Evolutionary conservation across 2,888 invertebrate genomes (phyloP).

Genomic region (Tiliacea citrago): DNA sequence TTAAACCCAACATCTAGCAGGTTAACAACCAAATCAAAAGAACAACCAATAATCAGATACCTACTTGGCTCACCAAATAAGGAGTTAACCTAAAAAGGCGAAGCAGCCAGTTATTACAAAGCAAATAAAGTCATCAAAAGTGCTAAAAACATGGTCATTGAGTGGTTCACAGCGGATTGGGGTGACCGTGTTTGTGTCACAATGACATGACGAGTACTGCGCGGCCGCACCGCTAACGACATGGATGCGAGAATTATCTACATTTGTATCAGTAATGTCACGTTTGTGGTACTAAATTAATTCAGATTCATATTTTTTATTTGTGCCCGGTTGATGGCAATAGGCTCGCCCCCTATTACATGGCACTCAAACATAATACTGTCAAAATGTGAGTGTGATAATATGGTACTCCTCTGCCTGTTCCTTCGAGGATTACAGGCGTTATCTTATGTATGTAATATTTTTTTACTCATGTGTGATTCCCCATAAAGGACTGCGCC

Average conservation of each 20-base stretch:
- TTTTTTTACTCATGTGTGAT: neutral
- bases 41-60: conserved; percentile 4
- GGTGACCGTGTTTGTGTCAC: conserved; percentile 64
- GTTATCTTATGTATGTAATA: neutral
- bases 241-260: conserved; percentile 35
- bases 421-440: no score
- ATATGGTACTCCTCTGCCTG: no score
- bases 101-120: conserved; percentile 2
- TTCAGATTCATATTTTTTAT: neutral
- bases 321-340: no score
- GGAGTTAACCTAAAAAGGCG: conserved; percentile 5
- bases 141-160: conserved; percentile 17
- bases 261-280: neutral
- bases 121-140: conserved; percentile 18
- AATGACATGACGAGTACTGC: conserved; percentile 49
- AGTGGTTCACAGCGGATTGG: conserved; percentile 41
- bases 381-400: neutral
- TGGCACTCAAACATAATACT: no score
- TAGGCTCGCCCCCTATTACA: no score
- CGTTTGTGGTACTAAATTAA: neutral
- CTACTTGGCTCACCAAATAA: neutral
- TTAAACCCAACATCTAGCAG: no score
- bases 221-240: conserved; percentile 53
- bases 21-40: conserved; percentile 10
- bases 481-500: neutral